Conservation (phyloP, 2,113 vertebrate species). For the Climacteris rufus region DNA sequence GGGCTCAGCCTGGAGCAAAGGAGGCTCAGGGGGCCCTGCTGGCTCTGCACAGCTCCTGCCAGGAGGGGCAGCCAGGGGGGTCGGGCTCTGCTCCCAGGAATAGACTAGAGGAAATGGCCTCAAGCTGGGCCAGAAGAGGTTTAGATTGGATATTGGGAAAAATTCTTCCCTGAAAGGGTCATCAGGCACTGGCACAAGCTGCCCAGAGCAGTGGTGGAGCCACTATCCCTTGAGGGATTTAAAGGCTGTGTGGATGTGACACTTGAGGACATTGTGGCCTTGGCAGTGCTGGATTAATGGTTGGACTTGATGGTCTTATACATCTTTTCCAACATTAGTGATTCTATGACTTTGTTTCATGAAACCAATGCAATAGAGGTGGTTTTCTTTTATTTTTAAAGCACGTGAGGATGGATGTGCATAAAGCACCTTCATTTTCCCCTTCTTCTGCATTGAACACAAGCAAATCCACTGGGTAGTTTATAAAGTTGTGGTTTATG, state of each 20-base stretch:
- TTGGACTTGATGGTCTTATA: not conserved
- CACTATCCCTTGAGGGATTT: not conserved
- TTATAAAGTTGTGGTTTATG: not conserved
- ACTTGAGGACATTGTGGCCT: not conserved
- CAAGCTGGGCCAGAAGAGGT: rapidly evolving
- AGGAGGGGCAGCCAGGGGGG: not conserved
- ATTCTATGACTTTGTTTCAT: not conserved
- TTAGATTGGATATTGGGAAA: not conserved
- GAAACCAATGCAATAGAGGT: not conserved
- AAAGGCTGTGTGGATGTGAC: not conserved
- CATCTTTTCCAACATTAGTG: not conserved
- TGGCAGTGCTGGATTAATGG: not conserved
- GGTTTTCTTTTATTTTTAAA: not conserved
- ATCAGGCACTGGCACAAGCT: not conserved
- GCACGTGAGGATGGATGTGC: not conserved
- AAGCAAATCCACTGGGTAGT: not conserved
- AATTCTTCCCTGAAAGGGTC: not conserved
- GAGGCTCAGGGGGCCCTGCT: not conserved
- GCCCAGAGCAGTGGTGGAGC: not conserved
- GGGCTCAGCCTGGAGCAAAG: not conserved
- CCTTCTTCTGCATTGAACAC: not conserved
- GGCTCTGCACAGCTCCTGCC: not conserved
- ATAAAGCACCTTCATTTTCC: not conserved
- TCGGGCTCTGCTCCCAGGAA: not conserved
- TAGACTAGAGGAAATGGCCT: rapidly evolving